Conservation (phyloP, 2,113 vertebrate species). For the Bubo blakistoni region DNA sequence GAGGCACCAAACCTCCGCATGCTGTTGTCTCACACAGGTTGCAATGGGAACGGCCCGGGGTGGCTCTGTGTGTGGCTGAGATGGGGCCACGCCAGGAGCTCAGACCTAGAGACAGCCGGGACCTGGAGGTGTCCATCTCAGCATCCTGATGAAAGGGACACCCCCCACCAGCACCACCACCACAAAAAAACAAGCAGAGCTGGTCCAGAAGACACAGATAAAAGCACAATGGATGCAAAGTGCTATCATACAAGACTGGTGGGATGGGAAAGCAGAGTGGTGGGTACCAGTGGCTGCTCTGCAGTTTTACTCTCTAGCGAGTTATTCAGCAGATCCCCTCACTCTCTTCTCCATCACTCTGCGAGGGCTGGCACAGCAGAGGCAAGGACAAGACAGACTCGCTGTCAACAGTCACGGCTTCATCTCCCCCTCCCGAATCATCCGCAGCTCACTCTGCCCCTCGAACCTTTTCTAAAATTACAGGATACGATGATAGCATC, state of each 20-base stretch:
- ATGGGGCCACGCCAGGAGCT: background rate
- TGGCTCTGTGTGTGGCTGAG: background rate
- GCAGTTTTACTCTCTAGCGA: background rate
- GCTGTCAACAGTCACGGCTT: background rate
- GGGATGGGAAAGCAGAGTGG: background rate
- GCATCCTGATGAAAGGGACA: background rate
- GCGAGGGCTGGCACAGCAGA: background rate
- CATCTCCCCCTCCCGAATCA: background rate
- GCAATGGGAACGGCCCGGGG: background rate
- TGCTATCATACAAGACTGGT: fast-evolving
- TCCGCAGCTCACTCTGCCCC: background rate
- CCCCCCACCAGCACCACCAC: background rate
- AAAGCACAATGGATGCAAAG: background rate
- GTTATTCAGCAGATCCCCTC: background rate
- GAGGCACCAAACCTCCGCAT: fast-evolving
- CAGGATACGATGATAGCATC: constrained; percentile 43
- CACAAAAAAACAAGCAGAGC: background rate
- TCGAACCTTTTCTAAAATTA: background rate
- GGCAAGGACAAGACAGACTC: background rate
- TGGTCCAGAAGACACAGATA: background rate
- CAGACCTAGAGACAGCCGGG: background rate
- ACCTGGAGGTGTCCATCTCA: background rate
- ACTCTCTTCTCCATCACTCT: background rate
- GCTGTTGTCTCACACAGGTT: fast-evolving
- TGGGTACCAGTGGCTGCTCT: background rate